Evolutionary conservation across 2,888 invertebrate genomes (phyloP).

Genomic region (Furcula furcula): DNA sequence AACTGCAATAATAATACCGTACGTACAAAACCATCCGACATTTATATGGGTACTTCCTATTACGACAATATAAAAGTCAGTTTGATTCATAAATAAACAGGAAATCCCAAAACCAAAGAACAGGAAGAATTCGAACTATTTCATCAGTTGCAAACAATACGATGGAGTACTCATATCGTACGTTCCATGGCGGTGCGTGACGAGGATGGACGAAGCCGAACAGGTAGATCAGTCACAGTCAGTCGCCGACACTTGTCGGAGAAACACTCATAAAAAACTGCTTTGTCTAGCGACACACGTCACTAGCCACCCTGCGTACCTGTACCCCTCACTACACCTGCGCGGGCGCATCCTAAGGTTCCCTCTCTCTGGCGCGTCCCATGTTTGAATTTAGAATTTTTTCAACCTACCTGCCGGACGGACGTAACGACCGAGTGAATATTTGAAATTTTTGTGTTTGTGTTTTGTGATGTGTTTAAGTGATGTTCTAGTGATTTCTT

Average conservation of each 20-base stretch:
- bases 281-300: conserved; percentile 14
- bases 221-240: conserved; percentile 43
- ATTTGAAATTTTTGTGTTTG: conserved; percentile 38
- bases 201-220: too few species aligned
- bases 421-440: conserved; percentile 39
- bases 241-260: conserved; percentile 42
- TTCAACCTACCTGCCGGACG: conserved; percentile 48
- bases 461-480: conserved; percentile 45
- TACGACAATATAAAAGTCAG: not conserved
- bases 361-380: conserved; percentile 45
- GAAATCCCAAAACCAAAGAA: conserved; percentile 3
- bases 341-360: conserved; percentile 40
- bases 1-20: too few species aligned
- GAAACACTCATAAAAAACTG: conserved; percentile 32
- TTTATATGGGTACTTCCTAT: too few species aligned
- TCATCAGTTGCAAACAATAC: conserved; percentile 22
- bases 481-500: conserved; percentile 16
- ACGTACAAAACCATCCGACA: too few species aligned
- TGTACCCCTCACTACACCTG: conserved; percentile 34
- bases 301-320: conserved; percentile 11
- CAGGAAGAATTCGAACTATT: conserved; percentile 30
- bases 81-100: conserved; percentile 1
- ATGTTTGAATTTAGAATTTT: conserved; percentile 57
- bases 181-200: conserved; percentile 17
- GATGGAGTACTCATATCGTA: too few species aligned